A percentile compares a stretch with the other conserved stretches of the same genome.
Evolutionary conservation across 2,797 vertebrate genomes (phyloP).

Genomic region (Pantherophis alleghaniensis): DNA sequence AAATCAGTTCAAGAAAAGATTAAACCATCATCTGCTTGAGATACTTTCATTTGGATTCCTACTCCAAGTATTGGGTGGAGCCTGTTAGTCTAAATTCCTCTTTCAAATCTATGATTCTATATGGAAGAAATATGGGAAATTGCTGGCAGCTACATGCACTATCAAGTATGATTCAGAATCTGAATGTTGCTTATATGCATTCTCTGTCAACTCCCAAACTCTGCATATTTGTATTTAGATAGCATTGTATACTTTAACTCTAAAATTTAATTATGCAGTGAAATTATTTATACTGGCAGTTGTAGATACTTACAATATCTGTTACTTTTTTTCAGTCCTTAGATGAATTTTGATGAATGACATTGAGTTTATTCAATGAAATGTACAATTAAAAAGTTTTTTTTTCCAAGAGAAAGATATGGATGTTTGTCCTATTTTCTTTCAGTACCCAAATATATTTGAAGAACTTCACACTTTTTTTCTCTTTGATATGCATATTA

Average conservation of each 20-base stretch:
- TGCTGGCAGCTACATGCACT: not conserved
- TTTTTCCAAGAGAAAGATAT: not conserved
- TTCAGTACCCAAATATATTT: constrained; percentile 36
- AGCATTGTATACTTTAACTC: not conserved
- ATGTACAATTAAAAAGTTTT: constrained; percentile 29
- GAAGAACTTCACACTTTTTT: constrained; percentile 51
- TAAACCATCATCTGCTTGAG: not conserved
- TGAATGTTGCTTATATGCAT: not conserved
- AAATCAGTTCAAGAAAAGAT: not conserved
- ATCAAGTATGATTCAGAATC: not conserved
- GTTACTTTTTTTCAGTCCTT: not conserved
- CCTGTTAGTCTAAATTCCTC: not conserved
- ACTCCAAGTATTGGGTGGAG: not conserved
- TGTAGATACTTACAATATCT: not conserved
- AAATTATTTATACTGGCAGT: not conserved
- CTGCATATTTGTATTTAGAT: not conserved
- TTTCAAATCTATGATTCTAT: not conserved
- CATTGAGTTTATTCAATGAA: not conserved
- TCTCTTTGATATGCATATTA: constrained; percentile 47
- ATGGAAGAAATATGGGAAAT: not conserved
- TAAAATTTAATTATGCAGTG: not conserved
- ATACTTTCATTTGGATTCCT: not conserved
- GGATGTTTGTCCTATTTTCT: constrained; percentile 20
- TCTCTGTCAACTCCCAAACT: not conserved
- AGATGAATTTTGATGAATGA: not conserved